Percentiles rank a stretch among this genome's conserved stretches.
These are phyloP conservation scores for Spicauda simplicius DNA, from an alignment of 2,888 invertebrate species.

Conservation along the genomic window DNA sequence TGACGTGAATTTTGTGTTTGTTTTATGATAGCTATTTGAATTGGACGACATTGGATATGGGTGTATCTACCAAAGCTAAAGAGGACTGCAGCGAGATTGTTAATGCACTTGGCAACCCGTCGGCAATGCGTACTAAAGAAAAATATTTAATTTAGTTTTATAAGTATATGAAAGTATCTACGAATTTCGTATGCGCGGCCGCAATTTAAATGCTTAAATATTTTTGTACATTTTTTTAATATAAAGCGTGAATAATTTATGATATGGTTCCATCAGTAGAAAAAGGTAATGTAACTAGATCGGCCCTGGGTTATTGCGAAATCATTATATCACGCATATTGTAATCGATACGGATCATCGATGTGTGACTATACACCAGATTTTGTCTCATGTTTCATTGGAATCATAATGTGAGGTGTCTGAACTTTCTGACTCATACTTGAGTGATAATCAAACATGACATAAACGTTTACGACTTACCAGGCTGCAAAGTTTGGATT, in stretches of 20 bases:
- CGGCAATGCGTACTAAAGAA: no score
- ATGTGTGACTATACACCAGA: slow-evolving; percentile 17
- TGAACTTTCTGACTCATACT: slow-evolving; percentile 27
- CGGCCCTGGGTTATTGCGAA: slow-evolving; percentile 43
- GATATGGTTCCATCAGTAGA: neutral
- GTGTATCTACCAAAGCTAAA: no score
- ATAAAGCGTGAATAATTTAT: neutral
- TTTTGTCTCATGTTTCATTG: slow-evolving; percentile 19
- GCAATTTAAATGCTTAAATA: neutral
- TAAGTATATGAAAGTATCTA: neutral
- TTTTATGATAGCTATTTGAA: no score
- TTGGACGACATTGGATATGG: no score
- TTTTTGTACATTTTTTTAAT: neutral
- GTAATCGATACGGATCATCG: slow-evolving; percentile 17
- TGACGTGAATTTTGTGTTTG: no score
- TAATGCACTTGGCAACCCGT: no score
- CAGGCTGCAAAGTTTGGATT: neutral
- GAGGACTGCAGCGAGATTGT: no score
- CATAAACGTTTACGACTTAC: slow-evolving; percentile 8
- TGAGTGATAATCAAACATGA: slow-evolving; percentile 23
- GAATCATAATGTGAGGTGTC: slow-evolving; percentile 19
- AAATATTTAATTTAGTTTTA: no score
- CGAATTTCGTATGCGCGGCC: neutral
- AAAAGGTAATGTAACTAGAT: slow-evolving; percentile 3
- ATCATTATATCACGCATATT: slow-evolving; percentile 18